Evolutionary conservation across 2,888 invertebrate species (phyloP).

Genomic region (Polietes domitor): DNA sequence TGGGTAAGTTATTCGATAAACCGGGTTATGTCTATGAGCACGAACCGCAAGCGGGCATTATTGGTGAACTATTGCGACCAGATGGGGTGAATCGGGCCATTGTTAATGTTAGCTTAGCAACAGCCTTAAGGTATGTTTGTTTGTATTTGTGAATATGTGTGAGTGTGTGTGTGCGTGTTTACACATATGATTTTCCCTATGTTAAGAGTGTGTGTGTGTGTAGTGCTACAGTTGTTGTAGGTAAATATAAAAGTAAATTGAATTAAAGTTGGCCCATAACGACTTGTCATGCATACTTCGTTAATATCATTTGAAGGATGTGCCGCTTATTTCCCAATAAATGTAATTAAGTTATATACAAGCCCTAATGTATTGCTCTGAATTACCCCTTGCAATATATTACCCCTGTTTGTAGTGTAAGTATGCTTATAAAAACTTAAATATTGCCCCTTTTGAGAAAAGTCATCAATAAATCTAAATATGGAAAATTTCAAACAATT

Average conservation of each 20-base stretch:
- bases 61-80: constrained; percentile 78
- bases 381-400: too few relatives aligned
- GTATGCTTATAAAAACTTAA: too few relatives aligned
- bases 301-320: too few relatives aligned
- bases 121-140: constrained; percentile 77
- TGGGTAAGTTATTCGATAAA: constrained; percentile 86
- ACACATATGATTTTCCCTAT: not conserved
- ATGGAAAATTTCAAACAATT: too few relatives aligned
- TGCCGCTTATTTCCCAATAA: too few relatives aligned
- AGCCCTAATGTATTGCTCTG: too few relatives aligned
- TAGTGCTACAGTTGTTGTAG: not conserved
- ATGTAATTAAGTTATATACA: too few relatives aligned
- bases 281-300: too few relatives aligned
- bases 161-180: too few relatives aligned
- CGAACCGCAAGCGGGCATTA: constrained; percentile 79
- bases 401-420: too few relatives aligned
- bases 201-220: not conserved
- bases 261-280: not conserved
- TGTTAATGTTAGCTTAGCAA: constrained; percentile 78
- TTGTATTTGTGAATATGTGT: not conserved
- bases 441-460: too few relatives aligned
- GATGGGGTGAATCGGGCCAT: constrained; percentile 78
- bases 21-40: constrained; percentile 84
- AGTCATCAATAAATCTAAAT: too few relatives aligned
- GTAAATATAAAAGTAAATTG: not conserved